Percentiles rank a stretch among this genome's conserved stretches.
These are phyloP conservation scores for Lordiphosa stackelbergi DNA, from an alignment of 1,140 invertebrate genomes.

Conservation along the genomic window DNA sequence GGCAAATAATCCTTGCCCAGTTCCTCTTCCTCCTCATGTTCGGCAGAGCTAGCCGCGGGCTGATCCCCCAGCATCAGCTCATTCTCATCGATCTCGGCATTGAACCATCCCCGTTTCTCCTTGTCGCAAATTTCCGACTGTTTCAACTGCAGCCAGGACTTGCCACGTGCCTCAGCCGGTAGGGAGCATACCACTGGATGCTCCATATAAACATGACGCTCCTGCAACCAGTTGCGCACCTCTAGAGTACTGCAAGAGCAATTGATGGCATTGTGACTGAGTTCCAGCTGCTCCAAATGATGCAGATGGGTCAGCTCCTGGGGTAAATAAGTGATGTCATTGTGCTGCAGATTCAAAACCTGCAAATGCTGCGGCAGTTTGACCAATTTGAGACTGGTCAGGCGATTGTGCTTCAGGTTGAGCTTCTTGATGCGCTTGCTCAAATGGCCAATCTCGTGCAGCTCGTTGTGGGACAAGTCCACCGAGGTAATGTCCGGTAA, in stretches of 20 bases:
- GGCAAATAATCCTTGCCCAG: conserved; percentile 62
- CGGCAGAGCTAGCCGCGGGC: conserved; percentile 76
- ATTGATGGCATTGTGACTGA: conserved; percentile 80
- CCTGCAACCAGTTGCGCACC: conserved; percentile 79
- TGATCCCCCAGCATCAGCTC: conserved; percentile 82
- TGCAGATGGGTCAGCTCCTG: conserved; percentile 78
- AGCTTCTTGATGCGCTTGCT: conserved; percentile 80
- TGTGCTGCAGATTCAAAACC: conserved; percentile 81
- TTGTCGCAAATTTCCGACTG: conserved; percentile 79
- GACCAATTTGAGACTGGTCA: conserved; percentile 78
- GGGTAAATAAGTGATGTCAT: conserved; percentile 80
- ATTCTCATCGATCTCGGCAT: conserved; percentile 57
- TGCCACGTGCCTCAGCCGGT: conserved; percentile 78
- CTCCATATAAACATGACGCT: conserved; percentile 79
- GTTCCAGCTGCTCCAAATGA: conserved; percentile 79
- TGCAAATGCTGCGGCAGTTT: conserved; percentile 80
- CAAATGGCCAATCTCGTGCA: conserved; percentile 79
- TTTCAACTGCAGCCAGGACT: conserved; percentile 79
- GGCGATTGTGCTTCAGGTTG: conserved; percentile 80
- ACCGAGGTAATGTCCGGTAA: conserved; percentile 80
- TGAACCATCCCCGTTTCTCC: conserved; percentile 42
- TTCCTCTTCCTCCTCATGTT: conserved; percentile 77
- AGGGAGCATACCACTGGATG: conserved; percentile 78
- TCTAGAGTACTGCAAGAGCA: conserved; percentile 81
- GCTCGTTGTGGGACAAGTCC: conserved; percentile 80